Evolutionary conservation across 2,797 vertebrate genomes (phyloP).

Genomic region (Alfaro cultratus): DNA sequence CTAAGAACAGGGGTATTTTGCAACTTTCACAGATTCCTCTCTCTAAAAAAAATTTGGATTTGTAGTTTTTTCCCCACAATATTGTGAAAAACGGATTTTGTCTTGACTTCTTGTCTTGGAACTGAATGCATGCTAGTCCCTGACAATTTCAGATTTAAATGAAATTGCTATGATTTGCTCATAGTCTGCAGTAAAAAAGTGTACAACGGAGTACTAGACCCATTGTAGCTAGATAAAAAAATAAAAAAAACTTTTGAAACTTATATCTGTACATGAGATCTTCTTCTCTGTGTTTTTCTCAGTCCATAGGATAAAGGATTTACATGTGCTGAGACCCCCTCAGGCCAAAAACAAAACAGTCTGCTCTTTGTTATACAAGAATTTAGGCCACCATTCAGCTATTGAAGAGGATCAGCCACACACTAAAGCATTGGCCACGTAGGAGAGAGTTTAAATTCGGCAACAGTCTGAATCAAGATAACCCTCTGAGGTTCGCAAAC

Average conservation of each 20-base stretch:
- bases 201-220: no score
- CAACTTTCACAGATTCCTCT: background rate
- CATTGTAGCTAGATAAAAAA: no score
- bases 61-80: no score
- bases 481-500: background rate
- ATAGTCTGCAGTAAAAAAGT: background rate
- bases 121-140: no score
- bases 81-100: no score
- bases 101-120: no score
- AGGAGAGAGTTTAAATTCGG: constrained; percentile 2
- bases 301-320: background rate
- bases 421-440: background rate
- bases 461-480: background rate
- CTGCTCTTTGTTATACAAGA: background rate
- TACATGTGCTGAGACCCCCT: background rate
- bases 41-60: no score
- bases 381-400: constrained; percentile 3
- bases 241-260: no score
- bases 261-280: background rate
- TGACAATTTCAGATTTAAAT: no score
- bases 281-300: background rate
- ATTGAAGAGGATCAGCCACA: background rate
- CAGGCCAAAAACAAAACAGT: background rate
- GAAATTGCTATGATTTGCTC: background rate
- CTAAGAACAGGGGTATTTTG: background rate